Conservation (phyloP, 2,797 vertebrate genomes). For the Anniella stebbinsi region DNA sequence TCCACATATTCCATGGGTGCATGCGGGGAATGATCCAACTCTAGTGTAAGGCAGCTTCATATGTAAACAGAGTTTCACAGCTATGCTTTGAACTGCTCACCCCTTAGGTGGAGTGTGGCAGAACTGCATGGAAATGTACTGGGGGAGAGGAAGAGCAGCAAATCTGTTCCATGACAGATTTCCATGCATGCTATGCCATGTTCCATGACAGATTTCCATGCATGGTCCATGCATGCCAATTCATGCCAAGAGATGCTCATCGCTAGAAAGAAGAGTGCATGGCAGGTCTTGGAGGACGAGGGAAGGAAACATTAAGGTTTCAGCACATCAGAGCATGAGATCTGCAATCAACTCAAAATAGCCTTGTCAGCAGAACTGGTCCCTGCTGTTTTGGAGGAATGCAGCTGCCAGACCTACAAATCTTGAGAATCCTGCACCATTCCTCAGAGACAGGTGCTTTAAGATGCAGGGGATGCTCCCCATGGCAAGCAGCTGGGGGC, state of each 20-base stretch:
- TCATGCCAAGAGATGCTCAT: background rate
- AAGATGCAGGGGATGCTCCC: background rate
- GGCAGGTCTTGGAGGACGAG: background rate
- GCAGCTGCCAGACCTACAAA: slow-evolving; percentile 8
- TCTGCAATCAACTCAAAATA: slow-evolving; percentile 1
- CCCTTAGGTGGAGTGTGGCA: background rate
- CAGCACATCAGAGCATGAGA: slow-evolving; percentile 6
- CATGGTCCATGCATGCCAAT: too few species aligned
- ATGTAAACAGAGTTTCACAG: background rate
- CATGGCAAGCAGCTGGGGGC: background rate
- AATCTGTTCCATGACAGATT: background rate
- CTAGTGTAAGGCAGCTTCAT: background rate
- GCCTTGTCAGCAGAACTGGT: slow-evolving; percentile 21
- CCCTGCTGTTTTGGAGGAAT: slow-evolving; percentile 17
- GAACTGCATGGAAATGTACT: background rate
- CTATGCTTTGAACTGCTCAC: background rate
- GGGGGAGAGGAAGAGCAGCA: background rate
- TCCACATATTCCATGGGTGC: too few species aligned
- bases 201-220: too few species aligned
- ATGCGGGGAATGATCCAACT: too few species aligned
- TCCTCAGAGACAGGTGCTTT: slow-evolving; percentile 26
- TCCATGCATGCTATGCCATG: too few species aligned
- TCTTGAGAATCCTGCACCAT: background rate
- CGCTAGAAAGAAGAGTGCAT: background rate
- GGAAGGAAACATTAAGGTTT: background rate